Conservation (phyloP, 2,113 vertebrate species). For the Semicossyphus pulcher region DNA sequence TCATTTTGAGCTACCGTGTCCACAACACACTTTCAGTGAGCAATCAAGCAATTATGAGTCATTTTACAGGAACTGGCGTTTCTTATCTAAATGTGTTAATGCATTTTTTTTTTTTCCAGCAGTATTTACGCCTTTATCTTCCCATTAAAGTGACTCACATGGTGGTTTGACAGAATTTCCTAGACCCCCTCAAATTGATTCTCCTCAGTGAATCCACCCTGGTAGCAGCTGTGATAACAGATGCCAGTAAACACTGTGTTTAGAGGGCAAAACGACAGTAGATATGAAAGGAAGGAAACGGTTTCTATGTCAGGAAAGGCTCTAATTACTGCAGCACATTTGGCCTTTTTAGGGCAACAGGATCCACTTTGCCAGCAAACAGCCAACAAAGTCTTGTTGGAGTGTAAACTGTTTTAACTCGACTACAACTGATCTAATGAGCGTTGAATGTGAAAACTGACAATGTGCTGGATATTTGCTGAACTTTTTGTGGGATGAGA, state of each 20-base stretch:
- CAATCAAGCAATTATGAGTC: neutral
- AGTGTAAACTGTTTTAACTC: neutral
- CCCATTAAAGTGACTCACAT: neutral
- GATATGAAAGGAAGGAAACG: slow-evolving; percentile 51
- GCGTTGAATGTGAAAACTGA: neutral
- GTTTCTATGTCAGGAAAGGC: slow-evolving; percentile 33
- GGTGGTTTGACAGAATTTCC: neutral
- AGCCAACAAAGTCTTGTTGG: no score
- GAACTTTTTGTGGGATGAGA: neutral
- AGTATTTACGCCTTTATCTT: neutral
- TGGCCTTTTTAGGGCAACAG: neutral
- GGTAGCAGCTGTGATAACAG: neutral
- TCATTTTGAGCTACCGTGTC: no score
- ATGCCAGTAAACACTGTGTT: slow-evolving; percentile 1
- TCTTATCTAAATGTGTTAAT: neutral
- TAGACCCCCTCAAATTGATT: neutral
- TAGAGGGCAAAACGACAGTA: neutral
- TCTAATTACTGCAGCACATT: slow-evolving; percentile 25
- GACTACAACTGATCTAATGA: neutral
- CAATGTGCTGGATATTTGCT: neutral
- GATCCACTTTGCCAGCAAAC: neutral
- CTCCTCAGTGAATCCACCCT: neutral
- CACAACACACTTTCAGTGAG: no score
- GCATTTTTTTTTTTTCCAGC: neutral
- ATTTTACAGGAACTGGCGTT: no score